A percentile compares a stretch with the other conserved stretches of the same genome.
These are phyloP conservation scores for Xenopus laevis DNA, from an alignment of 2,113 vertebrate genomes.

Conservation along the genomic window DNA sequence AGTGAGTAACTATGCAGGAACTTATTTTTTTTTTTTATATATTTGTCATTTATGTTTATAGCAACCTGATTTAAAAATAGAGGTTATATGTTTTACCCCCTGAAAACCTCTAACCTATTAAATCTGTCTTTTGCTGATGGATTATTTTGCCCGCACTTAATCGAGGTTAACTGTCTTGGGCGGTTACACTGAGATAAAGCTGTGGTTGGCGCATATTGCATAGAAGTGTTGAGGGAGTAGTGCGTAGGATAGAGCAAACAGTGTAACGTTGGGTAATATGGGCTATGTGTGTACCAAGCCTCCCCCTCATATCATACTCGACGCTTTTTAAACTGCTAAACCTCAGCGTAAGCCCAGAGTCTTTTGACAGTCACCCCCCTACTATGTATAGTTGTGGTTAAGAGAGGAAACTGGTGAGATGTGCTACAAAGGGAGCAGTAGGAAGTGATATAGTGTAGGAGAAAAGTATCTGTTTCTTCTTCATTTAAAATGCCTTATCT, in stretches of 20 bases:
- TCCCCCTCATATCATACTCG: conserved; percentile 8
- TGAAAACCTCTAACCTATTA: not conserved
- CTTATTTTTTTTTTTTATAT: too few species aligned
- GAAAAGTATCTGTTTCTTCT: not conserved
- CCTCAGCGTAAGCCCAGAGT: conserved; percentile 2
- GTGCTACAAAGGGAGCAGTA: conserved; percentile 35
- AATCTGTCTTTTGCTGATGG: conserved; percentile 5
- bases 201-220: conserved; percentile 13
- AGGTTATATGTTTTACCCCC: too few species aligned
- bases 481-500: conserved; percentile 4
- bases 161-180: conserved; percentile 35
- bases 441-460: conserved; percentile 28
- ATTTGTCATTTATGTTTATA: too few species aligned
- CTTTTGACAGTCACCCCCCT: conserved; percentile 25
- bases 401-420: conserved; percentile 33
- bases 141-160: conserved; percentile 11
- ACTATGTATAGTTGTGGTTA: conserved; percentile 43
- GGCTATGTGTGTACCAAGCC: conserved; percentile 11
- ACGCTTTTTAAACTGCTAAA: conserved; percentile 26
- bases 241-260: conserved; percentile 9
- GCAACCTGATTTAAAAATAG: too few species aligned
- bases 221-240: not conserved
- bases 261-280: conserved; percentile 4
- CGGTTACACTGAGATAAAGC: conserved; percentile 25
- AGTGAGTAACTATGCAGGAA: too few species aligned